Evolutionary conservation across 2,797 vertebrate genomes (phyloP), one percentile per base, ranked within the genome.

Genomic region (Protonibea diacanthus): DNA sequence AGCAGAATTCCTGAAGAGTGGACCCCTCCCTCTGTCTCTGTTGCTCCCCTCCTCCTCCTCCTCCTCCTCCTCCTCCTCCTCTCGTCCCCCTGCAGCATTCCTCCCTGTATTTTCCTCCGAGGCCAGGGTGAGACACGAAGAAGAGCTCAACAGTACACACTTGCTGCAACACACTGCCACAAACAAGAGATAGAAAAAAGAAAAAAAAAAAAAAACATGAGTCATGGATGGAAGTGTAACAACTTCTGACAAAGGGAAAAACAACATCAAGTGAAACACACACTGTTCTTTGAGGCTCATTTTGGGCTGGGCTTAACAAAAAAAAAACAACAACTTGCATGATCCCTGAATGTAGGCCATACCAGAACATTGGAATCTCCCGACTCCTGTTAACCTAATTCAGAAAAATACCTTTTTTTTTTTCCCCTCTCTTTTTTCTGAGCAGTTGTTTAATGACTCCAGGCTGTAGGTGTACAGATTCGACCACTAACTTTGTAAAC

Each of bases 111-210:
- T 93, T 89, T 92, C 89, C 92, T 94, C 92, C 92, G 88, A 90
- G 88, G 91, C 92, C 86, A 60, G 88, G 89, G 85, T 67, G 85
- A 93, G 90, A 93, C 88, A 91, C 74, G 91, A 90, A 92, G 92
- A 93, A 91, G 93, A 92, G 91, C 92, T 94, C 93, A 90, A 94
- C 90, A 91, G 92, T 90, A 93, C 91, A 94, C 89, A 93, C 91
- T 92, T 86, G 93, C 92, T 93, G 93, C 92, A 94, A 94, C 93
- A 95, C 92, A 95, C 93, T 92, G 91, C 71, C 86, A 92, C 74
- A 89, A 87, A 89, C 74, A 85, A 87, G 60, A 86, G 48, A 89
- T 20, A 77, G 65, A 61, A 55, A 63, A 63, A 11, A 81, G 63
- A 69, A 14, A 76, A 68, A 61, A 57, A 65, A 15, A 81, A 71